Evolutionary conservation across 2,113 vertebrate genomes (phyloP).

Genomic region (Tichodroma muraria): DNA sequence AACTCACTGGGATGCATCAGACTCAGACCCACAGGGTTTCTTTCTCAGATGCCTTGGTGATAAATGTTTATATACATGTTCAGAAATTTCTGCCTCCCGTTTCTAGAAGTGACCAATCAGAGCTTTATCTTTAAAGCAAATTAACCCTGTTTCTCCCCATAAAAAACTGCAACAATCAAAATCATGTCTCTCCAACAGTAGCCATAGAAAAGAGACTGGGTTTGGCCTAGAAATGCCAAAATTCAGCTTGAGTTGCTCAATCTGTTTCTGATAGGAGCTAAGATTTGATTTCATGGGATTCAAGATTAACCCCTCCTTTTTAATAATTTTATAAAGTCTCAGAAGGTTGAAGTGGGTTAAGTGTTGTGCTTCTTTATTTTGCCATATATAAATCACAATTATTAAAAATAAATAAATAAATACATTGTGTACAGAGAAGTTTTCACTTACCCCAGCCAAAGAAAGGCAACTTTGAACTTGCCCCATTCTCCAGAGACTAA

Average conservation of each 20-base stretch:
- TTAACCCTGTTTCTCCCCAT: background rate
- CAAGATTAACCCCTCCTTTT: background rate
- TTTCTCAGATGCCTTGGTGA: background rate
- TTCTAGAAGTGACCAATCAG: background rate
- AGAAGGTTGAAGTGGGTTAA: background rate
- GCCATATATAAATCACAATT: background rate
- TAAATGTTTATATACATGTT: background rate
- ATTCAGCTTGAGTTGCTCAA: background rate
- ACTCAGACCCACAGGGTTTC: background rate
- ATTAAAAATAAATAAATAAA: background rate
- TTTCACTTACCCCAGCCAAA: background rate
- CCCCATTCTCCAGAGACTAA: background rate
- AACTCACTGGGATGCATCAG: background rate
- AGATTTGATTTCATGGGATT: background rate
- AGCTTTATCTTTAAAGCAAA: background rate
- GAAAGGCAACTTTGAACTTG: background rate
- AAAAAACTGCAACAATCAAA: background rate
- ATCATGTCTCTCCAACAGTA: background rate
- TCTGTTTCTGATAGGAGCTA: background rate
- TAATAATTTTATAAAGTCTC: background rate
- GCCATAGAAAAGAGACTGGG: background rate
- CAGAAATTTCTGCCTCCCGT: background rate
- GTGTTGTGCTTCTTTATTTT: background rate
- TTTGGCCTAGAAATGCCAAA: background rate
- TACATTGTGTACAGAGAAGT: rapidly evolving